Conservation (phyloP, 2,113 vertebrate genomes). For the Brachyhypopomus gauderio region DNA sequence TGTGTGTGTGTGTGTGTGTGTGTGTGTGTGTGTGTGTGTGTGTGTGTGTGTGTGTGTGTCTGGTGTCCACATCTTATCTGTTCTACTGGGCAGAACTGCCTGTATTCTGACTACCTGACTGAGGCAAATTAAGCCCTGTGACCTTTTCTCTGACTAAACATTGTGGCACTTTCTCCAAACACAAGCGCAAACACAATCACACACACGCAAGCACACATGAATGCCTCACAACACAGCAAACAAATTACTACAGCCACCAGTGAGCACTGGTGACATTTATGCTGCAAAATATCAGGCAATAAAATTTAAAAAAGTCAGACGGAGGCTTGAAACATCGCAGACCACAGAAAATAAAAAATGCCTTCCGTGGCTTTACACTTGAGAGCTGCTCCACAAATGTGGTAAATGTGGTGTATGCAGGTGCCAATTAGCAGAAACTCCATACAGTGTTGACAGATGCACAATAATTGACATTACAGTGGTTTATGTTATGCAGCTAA, state of each 20-base stretch:
- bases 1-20: neutral
- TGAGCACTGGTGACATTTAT: neutral
- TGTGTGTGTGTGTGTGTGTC: neutral
- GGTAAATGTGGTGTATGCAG: neutral
- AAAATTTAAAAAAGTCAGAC: neutral
- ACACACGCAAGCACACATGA: neutral
- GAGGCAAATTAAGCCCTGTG: slow-evolving; percentile 43
- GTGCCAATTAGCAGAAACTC: neutral
- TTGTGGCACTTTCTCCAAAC: neutral
- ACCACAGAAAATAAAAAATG: neutral
- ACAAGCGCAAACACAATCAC: neutral
- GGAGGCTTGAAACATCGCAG: neutral
- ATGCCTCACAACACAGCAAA: neutral
- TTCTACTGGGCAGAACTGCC: slow-evolving; percentile 25
- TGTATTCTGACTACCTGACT: slow-evolving; percentile 34
- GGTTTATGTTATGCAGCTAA: too few species aligned
- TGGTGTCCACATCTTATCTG: slow-evolving; percentile 12
- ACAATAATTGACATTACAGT: too few species aligned
- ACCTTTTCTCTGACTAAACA: slow-evolving; percentile 48
- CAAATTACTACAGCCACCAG: neutral
- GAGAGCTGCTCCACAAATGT: neutral
- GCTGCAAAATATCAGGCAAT: neutral
- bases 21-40: neutral
- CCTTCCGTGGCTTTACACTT: neutral
- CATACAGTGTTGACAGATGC: neutral